phyloP scores from a whole-genome alignment of 37 sponge, comb jelly and placozoan genomes.

The Chondrilla cf. caribensis region DNA sequence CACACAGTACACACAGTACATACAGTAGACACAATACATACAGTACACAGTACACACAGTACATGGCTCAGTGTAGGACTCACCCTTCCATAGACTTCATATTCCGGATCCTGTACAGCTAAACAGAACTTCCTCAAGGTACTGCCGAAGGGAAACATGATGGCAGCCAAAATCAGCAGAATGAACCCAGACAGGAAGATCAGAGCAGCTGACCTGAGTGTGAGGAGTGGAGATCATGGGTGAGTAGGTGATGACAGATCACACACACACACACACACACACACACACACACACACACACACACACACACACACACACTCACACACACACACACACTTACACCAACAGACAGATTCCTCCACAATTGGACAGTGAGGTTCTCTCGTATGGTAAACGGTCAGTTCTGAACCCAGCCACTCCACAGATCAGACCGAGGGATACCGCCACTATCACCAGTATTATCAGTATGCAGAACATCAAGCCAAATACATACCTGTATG shows the following conservation, averaged over 20 bases:
- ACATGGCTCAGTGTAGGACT: not conserved
- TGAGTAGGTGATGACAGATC: too few relatives aligned
- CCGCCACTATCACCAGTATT: not conserved
- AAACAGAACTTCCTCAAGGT: not conserved
- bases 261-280: too few relatives aligned
- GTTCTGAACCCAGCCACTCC: not conserved
- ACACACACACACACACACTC: too few relatives aligned
- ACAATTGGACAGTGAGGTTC: slow-evolving; percentile 6
- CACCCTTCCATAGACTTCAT: not conserved
- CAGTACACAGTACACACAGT: too few relatives aligned
- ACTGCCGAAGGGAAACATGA: slow-evolving; percentile 8
- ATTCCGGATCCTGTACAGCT: slow-evolving; percentile 4
- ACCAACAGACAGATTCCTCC: not conserved
- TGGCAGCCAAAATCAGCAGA: slow-evolving; percentile 16
- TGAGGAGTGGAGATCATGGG: too few relatives aligned
- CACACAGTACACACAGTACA: too few relatives aligned
- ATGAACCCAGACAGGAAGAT: not conserved
- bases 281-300: too few relatives aligned
- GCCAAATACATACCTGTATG: not conserved
- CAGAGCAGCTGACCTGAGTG: not conserved
- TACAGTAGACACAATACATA: too few relatives aligned
- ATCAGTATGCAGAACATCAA: not conserved
- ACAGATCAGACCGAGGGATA: not conserved
- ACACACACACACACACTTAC: too few relatives aligned
- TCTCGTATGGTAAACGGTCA: not conserved